Conservation (phyloP, 2,113 vertebrate genomes). For the Leucopternis melanops region DNA sequence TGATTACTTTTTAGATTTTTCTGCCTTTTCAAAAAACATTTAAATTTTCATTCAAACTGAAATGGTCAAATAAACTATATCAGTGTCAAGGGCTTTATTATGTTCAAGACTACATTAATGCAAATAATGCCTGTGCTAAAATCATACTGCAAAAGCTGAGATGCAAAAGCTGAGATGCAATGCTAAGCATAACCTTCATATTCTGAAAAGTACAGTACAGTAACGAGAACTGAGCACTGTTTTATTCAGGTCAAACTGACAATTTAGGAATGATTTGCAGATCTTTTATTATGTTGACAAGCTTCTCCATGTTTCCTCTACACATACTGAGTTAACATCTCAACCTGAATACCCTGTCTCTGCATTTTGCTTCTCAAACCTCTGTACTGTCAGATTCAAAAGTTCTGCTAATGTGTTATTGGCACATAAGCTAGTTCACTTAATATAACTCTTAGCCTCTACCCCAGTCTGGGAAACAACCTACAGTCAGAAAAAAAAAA, state of each 20-base stretch:
- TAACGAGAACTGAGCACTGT: background rate
- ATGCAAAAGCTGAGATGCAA: background rate
- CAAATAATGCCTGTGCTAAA: background rate
- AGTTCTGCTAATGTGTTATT: background rate
- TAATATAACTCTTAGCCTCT: background rate
- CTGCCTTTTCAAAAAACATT: background rate
- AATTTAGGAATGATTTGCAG: background rate
- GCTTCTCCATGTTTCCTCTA: background rate
- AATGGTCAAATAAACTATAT: background rate
- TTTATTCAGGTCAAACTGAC: background rate
- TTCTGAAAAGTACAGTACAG: background rate
- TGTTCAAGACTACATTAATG: background rate
- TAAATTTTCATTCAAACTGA: background rate
- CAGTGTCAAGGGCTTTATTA: background rate
- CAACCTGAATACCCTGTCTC: background rate
- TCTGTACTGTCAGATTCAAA: background rate
- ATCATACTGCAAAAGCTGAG: background rate
- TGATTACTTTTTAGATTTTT: constrained; percentile 17
- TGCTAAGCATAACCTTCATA: background rate
- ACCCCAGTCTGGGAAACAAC: background rate
- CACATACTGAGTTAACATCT: background rate
- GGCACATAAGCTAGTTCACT: background rate
- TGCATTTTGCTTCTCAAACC: background rate
- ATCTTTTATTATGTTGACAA: background rate
- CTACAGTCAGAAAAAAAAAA: background rate